phyloP scores from a whole-genome alignment of 2,888 invertebrate species.

The Pomacea canaliculata region DNA sequence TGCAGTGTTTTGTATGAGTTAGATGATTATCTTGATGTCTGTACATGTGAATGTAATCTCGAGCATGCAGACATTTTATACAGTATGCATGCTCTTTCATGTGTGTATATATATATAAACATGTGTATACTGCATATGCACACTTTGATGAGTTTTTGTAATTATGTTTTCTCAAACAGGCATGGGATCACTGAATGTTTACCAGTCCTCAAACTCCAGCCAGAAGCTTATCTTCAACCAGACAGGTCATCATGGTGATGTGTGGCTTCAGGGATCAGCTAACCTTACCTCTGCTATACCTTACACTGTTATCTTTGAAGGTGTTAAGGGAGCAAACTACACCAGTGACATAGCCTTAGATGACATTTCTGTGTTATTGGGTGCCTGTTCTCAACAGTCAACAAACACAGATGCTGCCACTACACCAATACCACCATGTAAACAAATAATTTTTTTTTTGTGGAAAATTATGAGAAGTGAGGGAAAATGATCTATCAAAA shows the following conservation, averaged over 20 bases:
- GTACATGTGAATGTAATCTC: too few relatives aligned
- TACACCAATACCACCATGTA: constrained; percentile 44
- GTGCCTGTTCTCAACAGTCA: constrained; percentile 43
- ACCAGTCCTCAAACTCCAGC: constrained; percentile 29
- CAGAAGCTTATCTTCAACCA: constrained; percentile 34
- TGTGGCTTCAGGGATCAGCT: constrained; percentile 45
- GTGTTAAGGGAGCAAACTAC: constrained; percentile 49
- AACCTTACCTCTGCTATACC: constrained; percentile 29
- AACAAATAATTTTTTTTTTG: constrained; percentile 2
- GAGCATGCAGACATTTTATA: too few relatives aligned
- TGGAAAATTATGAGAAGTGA: too few relatives aligned
- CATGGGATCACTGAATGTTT: constrained; percentile 56
- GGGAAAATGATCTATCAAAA: too few relatives aligned
- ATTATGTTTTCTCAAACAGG: too few relatives aligned
- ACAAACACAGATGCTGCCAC: constrained; percentile 37
- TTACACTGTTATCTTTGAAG: constrained; percentile 51
- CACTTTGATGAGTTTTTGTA: too few relatives aligned
- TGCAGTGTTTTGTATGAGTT: too few relatives aligned
- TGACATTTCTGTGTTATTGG: constrained; percentile 56
- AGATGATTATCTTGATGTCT: constrained; percentile 31
- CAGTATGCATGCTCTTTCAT: too few relatives aligned
- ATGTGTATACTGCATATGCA: too few relatives aligned
- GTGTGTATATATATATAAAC: too few relatives aligned
- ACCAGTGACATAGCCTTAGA: constrained; percentile 62
- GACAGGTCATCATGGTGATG: constrained; percentile 53